Percentiles rank a stretch among this genome's conserved stretches.
Evolutionary conservation across 2,113 vertebrate species (phyloP).

Genomic region (Xiphophorus hellerii): DNA sequence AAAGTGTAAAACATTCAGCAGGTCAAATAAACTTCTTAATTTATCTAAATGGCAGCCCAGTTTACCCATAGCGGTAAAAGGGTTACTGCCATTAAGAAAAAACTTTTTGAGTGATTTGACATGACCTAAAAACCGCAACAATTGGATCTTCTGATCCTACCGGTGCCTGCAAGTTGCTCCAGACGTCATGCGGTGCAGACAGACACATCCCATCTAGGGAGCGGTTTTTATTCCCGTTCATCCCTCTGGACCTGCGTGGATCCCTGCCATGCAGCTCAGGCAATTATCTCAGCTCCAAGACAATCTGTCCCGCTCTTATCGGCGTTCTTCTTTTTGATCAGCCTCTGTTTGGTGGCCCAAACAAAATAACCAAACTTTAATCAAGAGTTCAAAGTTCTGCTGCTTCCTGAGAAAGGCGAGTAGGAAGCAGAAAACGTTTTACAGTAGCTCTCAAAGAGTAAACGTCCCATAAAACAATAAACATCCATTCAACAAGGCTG

Average conservation of each 20-base stretch:
- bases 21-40: background rate
- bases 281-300: background rate
- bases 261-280: background rate
- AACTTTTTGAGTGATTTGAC: background rate
- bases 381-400: background rate
- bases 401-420: constrained; percentile 5
- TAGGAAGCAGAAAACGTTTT: constrained; percentile 21
- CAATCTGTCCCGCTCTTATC: background rate
- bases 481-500: constrained; percentile 33
- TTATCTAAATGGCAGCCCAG: background rate
- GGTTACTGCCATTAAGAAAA: background rate
- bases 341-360: background rate
- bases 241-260: constrained; percentile 13
- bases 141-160: background rate
- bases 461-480: constrained; percentile 15
- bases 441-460: constrained; percentile 1
- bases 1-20: background rate
- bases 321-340: background rate
- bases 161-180: background rate
- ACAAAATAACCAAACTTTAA: too few species aligned
- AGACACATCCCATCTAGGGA: constrained; percentile 2
- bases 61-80: too few species aligned
- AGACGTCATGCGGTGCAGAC: background rate
- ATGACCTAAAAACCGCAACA: background rate
- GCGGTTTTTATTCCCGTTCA: background rate